Conservation (phyloP, 1,140 invertebrate species). For the Globodera rostochiensis region DNA sequence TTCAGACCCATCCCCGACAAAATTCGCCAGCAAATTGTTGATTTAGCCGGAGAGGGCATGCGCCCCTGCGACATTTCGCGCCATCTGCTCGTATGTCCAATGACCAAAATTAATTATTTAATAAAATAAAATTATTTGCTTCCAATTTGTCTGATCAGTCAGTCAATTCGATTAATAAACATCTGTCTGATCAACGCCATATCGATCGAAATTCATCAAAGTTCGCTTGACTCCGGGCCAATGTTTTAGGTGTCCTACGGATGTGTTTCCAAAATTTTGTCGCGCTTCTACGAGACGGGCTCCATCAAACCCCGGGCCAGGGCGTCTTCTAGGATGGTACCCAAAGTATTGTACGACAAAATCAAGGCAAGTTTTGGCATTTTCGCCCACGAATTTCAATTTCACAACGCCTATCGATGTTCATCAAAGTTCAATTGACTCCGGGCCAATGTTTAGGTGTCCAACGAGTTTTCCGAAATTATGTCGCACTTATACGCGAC, state of each 20-base stretch:
- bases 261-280: conserved; percentile 72
- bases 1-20: conserved; percentile 89
- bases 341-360: too few relatives aligned
- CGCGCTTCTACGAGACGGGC: conserved; percentile 92
- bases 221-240: neutral
- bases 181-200: too few relatives aligned
- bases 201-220: too few relatives aligned
- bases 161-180: too few relatives aligned
- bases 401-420: too few relatives aligned
- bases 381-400: too few relatives aligned
- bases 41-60: conserved; percentile 87
- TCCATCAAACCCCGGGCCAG: conserved; percentile 85
- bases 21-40: conserved; percentile 90
- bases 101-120: too few relatives aligned
- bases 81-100: conserved; percentile 77
- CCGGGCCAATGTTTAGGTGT: neutral
- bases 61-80: conserved; percentile 91
- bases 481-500: conserved; percentile 94
- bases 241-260: conserved; percentile 32
- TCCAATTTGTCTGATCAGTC: too few relatives aligned
- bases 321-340: too few relatives aligned
- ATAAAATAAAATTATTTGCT: too few relatives aligned
- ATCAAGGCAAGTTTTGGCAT: too few relatives aligned
- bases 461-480: conserved; percentile 68
- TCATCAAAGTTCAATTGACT: too few relatives aligned